Base-by-base conservation (phyloP, 2,888 invertebrate species). In the Scaptomyza caliginosa region DNA sequence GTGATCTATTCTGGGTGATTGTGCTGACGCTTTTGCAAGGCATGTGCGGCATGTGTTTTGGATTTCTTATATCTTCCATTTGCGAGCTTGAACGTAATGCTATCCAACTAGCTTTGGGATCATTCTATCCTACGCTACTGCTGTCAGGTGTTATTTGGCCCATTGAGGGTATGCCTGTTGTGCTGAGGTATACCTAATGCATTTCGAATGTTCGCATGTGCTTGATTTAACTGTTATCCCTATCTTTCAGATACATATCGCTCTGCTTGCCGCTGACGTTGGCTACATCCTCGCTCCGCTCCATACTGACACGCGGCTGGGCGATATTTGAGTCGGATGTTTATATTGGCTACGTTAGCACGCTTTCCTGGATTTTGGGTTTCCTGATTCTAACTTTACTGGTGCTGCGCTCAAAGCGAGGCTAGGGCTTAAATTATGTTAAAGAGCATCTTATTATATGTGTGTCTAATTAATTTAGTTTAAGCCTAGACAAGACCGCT, bases 81-180 rank as follows among this genome's bases (percentile, higher is more conserved):
- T 98, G 98, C 92, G 97, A 97, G 89, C 92, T 97, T 69, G 98
- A 98, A 90, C 93, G 97, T 45, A 97, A 97, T 92, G 98, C 98
- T 36, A 98, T 98, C 89, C 98, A 98, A 88, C 92, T 97, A 71
- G 97, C 98, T 0, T 93, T 98, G 16, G 98, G 98, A 43, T 97
- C 98, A 40, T 98, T 98, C 92, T 98, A 98, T 92, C 98, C 98
- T 17, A 97, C 97, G 16, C 93, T 98, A 17, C 92, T 98, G 58
- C 94, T 98, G 43, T 97, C 97, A 83, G 98, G 98, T 56, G 98
- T 98, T 34, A 97, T 98, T 88, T 98, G 98, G 98, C 98, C 98
- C 60, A 95, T 98, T 67, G 97, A 98, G 91, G 97, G 97, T 57
- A 98, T 98, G 97, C 98, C 98, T 2, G 93, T 94, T 82, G 93